A percentile compares a stretch with the other conserved stretches of the same genome.
Evolutionary conservation across 2,113 vertebrate genomes (phyloP).

Genomic region (Microcebus tavaratra): DNA sequence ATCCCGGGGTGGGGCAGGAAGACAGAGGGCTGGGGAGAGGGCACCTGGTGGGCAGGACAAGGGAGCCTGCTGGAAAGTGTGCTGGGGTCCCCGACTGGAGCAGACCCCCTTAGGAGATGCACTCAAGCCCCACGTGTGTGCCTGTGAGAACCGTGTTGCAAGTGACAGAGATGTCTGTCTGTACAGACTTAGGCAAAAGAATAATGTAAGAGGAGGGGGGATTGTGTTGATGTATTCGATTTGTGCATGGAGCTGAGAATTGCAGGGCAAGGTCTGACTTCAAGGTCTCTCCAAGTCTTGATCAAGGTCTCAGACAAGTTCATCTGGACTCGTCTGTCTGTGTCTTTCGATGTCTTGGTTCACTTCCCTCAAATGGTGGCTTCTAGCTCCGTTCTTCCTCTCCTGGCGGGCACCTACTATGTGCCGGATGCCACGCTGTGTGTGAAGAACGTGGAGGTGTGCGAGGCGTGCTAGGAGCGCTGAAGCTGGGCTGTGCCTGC

Average conservation of each 20-base stretch:
- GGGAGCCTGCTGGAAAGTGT: not conserved
- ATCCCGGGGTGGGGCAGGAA: not conserved
- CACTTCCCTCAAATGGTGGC: not conserved
- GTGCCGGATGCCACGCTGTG: fast-evolving
- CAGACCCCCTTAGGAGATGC: not conserved
- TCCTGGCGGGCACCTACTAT: not conserved
- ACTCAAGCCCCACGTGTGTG: fast-evolving
- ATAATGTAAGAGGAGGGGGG: not conserved
- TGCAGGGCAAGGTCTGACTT: not conserved
- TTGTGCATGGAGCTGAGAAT: not conserved
- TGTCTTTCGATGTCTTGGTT: too few species aligned
- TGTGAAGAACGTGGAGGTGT: not conserved
- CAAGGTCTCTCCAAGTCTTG: not conserved
- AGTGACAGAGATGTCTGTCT: not conserved
- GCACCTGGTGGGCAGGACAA: not conserved
- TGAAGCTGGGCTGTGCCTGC: fast-evolving
- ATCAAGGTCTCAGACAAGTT: too few species aligned
- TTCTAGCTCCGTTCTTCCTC: not conserved
- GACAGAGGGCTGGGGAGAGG: not conserved
- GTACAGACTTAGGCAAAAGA: not conserved
- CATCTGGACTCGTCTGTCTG: not conserved
- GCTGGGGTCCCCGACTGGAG: not conserved
- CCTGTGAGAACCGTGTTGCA: not conserved
- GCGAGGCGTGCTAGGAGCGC: fast-evolving
- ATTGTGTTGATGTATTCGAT: not conserved